Evolutionary conservation across 2,888 invertebrate genomes (phyloP).

Genomic region (Hirtodrosophila trivittata): DNA sequence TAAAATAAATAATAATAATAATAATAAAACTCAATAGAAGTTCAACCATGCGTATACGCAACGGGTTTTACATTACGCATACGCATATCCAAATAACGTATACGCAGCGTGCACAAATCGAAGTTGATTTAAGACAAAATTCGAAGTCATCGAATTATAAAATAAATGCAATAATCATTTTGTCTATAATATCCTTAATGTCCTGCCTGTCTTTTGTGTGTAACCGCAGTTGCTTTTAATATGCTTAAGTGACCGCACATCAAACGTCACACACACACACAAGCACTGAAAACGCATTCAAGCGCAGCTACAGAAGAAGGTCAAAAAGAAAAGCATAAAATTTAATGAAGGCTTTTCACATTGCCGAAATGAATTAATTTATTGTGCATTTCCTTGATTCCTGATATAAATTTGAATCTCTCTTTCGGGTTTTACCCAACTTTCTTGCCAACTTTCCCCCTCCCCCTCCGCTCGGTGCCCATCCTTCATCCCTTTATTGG

Average conservation of each 20-base stretch:
- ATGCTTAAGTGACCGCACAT: constrained; percentile 41
- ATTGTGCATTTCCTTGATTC: constrained; percentile 1
- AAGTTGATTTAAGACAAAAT: too few relatives aligned
- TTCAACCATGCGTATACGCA: too few relatives aligned
- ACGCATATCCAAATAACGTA: too few relatives aligned
- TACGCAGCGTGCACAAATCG: too few relatives aligned
- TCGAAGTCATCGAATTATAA: too few relatives aligned
- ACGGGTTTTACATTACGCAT: too few relatives aligned
- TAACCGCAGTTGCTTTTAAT: constrained; percentile 41
- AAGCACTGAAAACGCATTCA: constrained; percentile 4
- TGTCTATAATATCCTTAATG: too few relatives aligned
- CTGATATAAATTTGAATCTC: constrained; percentile 1
- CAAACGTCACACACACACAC: not conserved
- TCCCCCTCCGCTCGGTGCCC: not conserved
- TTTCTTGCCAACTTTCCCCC: constrained; percentile 1
- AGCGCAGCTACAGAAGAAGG: constrained; percentile 6
- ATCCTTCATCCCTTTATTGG: not conserved
- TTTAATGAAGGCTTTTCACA: not conserved
- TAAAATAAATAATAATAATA: too few relatives aligned
- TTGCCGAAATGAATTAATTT: constrained; percentile 14
- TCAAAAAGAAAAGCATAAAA: constrained; percentile 1
- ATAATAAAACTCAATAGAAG: too few relatives aligned
- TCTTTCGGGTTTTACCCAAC: not conserved
- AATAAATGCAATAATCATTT: too few relatives aligned
- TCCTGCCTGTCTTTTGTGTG: not conserved